Evolutionary conservation across 2,888 invertebrate species (phyloP), one percentile per base, ranked within the genome.

Genomic region (Ceriagrion tenellum): DNA sequence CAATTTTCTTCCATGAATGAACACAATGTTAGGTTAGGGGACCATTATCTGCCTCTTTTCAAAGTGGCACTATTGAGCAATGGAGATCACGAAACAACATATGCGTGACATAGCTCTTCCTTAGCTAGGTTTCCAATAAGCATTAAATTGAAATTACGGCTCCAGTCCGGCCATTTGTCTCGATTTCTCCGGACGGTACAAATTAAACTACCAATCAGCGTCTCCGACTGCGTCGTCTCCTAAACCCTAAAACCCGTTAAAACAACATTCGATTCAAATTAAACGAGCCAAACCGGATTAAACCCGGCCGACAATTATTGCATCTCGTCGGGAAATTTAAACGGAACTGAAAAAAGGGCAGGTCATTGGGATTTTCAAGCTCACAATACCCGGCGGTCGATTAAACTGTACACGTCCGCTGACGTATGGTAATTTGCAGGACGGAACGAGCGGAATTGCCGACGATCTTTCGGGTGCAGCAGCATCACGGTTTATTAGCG

Each of bases 381-480:
- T 35, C 81, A 81, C 81, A 81, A 81, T 81, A 35, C 81, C 81
- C 81, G 35, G 30, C 81, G 81, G 81, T 81, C 81, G 81, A 81
- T 81, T 81, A 81, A 81, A 81, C 81, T 18, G 81, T 35, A 81
- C 35, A 13, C 35, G 81, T 26, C 26, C 35, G 35, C 81, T 81
- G 81, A 81, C 81, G 35, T 81, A 81, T 35, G 81, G 81, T 81
- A 81, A 81, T 81, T 81, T 81, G 13, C n/a, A 13, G 35, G 35
- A 35, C 13, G 74, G 81, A 81, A 81, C 81, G 81, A 81, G 30
- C 81, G 81, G 81, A 30, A 16, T 16, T 81, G 81, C 81, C 30
- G n/a, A 35, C 35, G 81, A 81, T 81, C 81, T 8, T n/a, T 81
- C 16, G 81, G 81, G 81, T 81, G 81, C 13, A 35, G 12, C 81